Conservation (phyloP, 2,888 invertebrate species). For the Minunthozetes semirufus region DNA sequence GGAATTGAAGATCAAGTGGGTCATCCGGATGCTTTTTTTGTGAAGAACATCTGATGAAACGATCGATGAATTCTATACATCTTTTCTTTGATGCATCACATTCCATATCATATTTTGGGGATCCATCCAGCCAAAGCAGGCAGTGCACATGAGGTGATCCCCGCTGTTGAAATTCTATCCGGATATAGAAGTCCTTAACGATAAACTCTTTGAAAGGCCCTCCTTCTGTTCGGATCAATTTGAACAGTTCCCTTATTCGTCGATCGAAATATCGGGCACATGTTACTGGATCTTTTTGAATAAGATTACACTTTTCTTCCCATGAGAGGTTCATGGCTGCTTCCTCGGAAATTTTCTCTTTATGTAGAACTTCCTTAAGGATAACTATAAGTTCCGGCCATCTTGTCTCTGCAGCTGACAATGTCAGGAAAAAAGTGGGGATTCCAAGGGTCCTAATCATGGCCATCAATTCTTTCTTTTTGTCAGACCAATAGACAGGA, state of each 20-base stretch:
- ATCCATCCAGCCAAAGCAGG: slow-evolving; percentile 39
- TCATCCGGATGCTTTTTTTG: not conserved
- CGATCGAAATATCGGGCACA: slow-evolving; percentile 43
- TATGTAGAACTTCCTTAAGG: slow-evolving; percentile 40
- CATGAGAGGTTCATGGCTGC: not conserved
- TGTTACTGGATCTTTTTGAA: slow-evolving; percentile 43
- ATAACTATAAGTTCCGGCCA: slow-evolving; percentile 19
- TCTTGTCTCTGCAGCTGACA: slow-evolving; percentile 24
- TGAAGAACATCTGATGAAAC: not conserved
- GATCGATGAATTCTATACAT: not conserved
- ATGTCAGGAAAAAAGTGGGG: slow-evolving; percentile 22
- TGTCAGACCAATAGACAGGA: slow-evolving; percentile 37
- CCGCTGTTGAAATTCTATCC: slow-evolving; percentile 36
- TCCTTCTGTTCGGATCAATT: not conserved
- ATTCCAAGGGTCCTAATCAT: slow-evolving; percentile 15
- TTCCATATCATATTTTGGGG: not conserved
- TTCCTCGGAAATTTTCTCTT: not conserved
- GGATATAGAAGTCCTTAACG: not conserved
- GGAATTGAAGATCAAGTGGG: not conserved
- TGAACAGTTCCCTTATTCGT: slow-evolving; percentile 38
- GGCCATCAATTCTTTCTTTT: slow-evolving; percentile 33
- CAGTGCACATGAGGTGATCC: slow-evolving; percentile 40
- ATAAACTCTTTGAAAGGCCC: not conserved
- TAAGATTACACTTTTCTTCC: slow-evolving; percentile 24
- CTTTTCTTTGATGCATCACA: no score